A percentile compares a stretch with the other conserved stretches of the same genome.
Evolutionary conservation across 2,797 vertebrate genomes (phyloP).

Genomic region (Macropodus opercularis): DNA sequence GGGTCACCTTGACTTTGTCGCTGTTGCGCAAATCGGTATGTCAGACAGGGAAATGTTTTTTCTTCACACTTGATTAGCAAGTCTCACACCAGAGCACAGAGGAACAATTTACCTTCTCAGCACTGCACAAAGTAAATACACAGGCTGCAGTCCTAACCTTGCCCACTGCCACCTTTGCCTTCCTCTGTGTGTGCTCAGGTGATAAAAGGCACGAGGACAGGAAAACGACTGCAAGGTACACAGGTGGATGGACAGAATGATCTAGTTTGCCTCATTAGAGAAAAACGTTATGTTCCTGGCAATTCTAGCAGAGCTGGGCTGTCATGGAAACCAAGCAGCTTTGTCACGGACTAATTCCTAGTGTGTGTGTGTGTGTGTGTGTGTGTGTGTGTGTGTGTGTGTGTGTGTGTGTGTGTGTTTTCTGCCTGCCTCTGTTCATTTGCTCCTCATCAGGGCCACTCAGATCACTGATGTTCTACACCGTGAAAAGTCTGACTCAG

Average conservation of each 20-base stretch:
- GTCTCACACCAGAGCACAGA: conserved; percentile 63
- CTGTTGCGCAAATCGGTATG: conserved; percentile 54
- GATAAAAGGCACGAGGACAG: conserved; percentile 39
- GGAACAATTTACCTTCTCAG: conserved; percentile 68
- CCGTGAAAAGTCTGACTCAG: conserved; percentile 63
- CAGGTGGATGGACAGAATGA: conserved; percentile 76
- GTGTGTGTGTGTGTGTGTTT: conserved; percentile 35
- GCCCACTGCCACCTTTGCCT: not conserved
- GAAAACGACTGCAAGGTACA: conserved; percentile 42
- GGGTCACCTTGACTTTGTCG: conserved; percentile 68
- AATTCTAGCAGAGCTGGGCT: conserved; percentile 57
- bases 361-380: too few species aligned
- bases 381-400: too few species aligned
- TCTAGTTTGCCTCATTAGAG: conserved; percentile 78
- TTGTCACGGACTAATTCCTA: conserved; percentile 74
- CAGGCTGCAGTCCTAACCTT: conserved; percentile 52
- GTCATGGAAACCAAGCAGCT: conserved; percentile 75
- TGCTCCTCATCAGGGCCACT: conserved; percentile 67
- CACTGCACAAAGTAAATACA: conserved; percentile 65
- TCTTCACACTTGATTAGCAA: conserved; percentile 66
- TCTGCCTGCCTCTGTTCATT: conserved; percentile 61
- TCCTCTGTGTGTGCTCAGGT: conserved; percentile 19
- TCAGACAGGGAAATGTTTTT: conserved; percentile 63
- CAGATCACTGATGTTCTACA: conserved; percentile 70
- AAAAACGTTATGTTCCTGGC: conserved; percentile 64